These are phyloP conservation scores for Nemapogon koenigi DNA, from an alignment of 2,888 invertebrate species.

Conservation along the genomic window DNA sequence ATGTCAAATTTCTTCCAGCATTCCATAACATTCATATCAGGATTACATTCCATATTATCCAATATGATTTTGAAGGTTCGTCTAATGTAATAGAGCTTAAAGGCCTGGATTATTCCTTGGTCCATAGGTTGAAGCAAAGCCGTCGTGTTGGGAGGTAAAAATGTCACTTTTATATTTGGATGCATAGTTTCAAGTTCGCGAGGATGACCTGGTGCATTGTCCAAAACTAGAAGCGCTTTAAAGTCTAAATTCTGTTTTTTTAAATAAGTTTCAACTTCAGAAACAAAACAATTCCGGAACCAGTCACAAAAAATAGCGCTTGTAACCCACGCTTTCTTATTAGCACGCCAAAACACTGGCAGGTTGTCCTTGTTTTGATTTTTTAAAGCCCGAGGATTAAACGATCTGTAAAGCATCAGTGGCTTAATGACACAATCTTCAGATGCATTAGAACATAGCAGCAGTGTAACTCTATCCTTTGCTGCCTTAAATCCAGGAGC, in stretches of 20 bases:
- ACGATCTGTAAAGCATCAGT: neutral
- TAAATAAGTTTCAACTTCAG: conserved; percentile 19
- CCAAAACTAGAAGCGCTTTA: conserved; percentile 18
- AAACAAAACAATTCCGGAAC: conserved; percentile 20
- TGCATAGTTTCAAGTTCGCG: conserved; percentile 18
- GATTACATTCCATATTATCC: conserved; percentile 21
- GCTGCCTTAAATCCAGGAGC: conserved; percentile 18
- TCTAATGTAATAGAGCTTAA: conserved; percentile 13
- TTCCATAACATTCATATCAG: conserved; percentile 20
- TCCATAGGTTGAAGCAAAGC: conserved; percentile 22
- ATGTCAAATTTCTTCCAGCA: conserved; percentile 21
- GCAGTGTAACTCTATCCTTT: conserved; percentile 20
- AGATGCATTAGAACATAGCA: conserved; percentile 17
- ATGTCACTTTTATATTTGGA: conserved; percentile 16
- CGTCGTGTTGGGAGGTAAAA: conserved; percentile 19
- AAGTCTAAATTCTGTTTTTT: conserved; percentile 18
- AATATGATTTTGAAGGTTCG: conserved; percentile 19
- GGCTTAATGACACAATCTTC: neutral
- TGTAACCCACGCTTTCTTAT: conserved; percentile 22
- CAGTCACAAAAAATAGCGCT: conserved; percentile 20
- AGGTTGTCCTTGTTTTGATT: conserved; percentile 14
- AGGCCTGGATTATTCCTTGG: conserved; percentile 20
- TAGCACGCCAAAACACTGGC: conserved; percentile 21
- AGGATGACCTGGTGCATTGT: conserved; percentile 20
- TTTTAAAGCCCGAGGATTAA: neutral